Base-by-base conservation (phyloP, 2,797 vertebrate genomes). In the Setipinna tenuifilis region DNA sequence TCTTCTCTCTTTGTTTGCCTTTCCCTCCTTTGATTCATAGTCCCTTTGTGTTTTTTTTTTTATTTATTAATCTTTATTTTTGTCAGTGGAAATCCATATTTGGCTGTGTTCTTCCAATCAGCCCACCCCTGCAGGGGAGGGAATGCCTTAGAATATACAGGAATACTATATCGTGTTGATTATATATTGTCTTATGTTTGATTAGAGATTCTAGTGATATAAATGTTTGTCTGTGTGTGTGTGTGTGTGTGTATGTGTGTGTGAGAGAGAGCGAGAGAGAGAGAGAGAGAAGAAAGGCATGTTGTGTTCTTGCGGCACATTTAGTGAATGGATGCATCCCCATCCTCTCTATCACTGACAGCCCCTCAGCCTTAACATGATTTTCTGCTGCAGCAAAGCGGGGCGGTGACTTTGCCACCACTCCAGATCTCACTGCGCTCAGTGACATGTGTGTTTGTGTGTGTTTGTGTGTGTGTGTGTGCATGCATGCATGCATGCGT, bases 401-500 rank as follows among this genome's bases (percentile, higher is more conserved):
- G 68, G 68, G 68, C 68, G 62, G 68, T 75, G 68, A 75, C 68
- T 75, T 75, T 75, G 68, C 68, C 28, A 59, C 58, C 58, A n/a
- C 50, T 54, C 58, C 58, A 41, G 31, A 31, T 75, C 28, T 75
- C 28, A 75, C 68, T 35, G 68, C 58, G 17, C 25, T 17, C 0
- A 59, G 9, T 19, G 50, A 35, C 65, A 10, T 23, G 61, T 5
- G 61, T 5, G 5, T 71, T n/a, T 31, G 65, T 28, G 50, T 83
- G 19, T 54, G n/a, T 59, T 31, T 35, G 82, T 31, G 54, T 54
- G 48, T 31, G 31, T 41, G 82, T 41, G n/a, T 28, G 62, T 71
- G 46, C 35, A 14, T 59, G 28, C 61, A 48, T 83, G 82, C 21
- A 4, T 58, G 50, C n/a, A 6, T 82, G 25, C 25, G 17, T 57